Evolutionary conservation across 2,888 invertebrate species (phyloP).

Genomic region (Zele albiditarsus): DNA sequence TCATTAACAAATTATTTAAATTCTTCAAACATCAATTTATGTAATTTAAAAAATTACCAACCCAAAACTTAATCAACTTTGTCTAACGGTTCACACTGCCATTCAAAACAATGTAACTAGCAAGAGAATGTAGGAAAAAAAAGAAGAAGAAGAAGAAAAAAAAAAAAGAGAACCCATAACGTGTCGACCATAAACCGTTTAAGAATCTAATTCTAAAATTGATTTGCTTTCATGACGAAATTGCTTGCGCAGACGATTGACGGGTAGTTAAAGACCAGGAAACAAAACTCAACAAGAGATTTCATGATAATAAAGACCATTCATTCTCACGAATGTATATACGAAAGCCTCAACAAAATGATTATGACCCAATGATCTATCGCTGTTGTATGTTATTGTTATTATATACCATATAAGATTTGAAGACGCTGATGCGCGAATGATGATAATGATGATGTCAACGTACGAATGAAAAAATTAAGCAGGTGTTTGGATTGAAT

Average conservation of each 20-base stretch:
- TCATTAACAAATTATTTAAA: background rate
- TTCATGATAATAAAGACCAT: background rate
- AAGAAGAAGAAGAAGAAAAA: background rate
- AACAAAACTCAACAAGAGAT: background rate
- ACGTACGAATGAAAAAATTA: constrained; percentile 26
- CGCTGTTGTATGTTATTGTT: constrained; percentile 8
- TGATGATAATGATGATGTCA: constrained; percentile 35
- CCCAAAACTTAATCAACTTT: background rate
- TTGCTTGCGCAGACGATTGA: background rate
- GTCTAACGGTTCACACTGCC: background rate
- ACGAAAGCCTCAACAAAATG: constrained; percentile 30
- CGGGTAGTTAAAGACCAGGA: constrained; percentile 9
- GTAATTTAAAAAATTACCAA: background rate
- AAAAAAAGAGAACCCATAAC: background rate
- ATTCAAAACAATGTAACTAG: background rate
- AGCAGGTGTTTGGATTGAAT: constrained; percentile 25
- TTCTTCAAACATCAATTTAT: background rate
- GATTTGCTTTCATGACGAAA: constrained; percentile 1
- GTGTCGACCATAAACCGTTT: background rate
- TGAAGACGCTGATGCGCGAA: background rate
- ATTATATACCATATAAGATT: background rate
- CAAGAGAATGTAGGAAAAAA: background rate
- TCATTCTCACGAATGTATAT: background rate
- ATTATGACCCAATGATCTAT: constrained; percentile 55
- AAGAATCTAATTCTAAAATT: background rate